Evolutionary conservation across 2,888 invertebrate species (phyloP).

Genomic region (Itoplectis maculator): DNA sequence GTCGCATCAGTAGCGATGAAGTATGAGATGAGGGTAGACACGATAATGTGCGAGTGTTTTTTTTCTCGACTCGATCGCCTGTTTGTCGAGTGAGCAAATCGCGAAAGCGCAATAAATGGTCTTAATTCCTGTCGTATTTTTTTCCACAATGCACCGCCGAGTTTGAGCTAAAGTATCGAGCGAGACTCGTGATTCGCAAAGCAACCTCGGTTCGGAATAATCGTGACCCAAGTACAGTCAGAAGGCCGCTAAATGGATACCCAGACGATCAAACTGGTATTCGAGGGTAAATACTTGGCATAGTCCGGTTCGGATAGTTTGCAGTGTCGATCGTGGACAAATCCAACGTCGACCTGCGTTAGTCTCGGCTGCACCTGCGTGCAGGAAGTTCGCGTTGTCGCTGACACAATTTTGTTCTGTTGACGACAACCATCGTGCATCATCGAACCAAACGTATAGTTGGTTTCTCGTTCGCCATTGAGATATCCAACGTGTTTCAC

Average conservation of each 20-base stretch:
- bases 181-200: slow-evolving; percentile 19
- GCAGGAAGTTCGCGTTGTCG: too few relatives aligned
- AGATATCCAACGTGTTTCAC: too few relatives aligned
- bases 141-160: not conserved
- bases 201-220: not conserved
- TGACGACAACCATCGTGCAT: too few relatives aligned
- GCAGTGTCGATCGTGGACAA: too few relatives aligned
- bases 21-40: not conserved
- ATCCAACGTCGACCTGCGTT: too few relatives aligned
- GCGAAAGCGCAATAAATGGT: slow-evolving; percentile 1
- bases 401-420: too few relatives aligned
- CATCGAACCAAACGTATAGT: not conserved
- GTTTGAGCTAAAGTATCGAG: not conserved
- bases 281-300: not conserved
- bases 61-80: slow-evolving; percentile 17
- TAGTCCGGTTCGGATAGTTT: not conserved
- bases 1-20: not conserved
- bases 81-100: slow-evolving; percentile 26
- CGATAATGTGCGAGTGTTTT: slow-evolving; percentile 9
- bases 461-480: not conserved
- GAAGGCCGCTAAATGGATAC: not conserved
- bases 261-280: not conserved
- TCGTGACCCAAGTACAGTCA: not conserved
- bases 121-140: slow-evolving; percentile 12
- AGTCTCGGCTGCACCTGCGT: too few relatives aligned